These are phyloP conservation scores for Morinoia aosen DNA, from an alignment of 2,888 invertebrate genomes.

Conservation along the genomic window DNA sequence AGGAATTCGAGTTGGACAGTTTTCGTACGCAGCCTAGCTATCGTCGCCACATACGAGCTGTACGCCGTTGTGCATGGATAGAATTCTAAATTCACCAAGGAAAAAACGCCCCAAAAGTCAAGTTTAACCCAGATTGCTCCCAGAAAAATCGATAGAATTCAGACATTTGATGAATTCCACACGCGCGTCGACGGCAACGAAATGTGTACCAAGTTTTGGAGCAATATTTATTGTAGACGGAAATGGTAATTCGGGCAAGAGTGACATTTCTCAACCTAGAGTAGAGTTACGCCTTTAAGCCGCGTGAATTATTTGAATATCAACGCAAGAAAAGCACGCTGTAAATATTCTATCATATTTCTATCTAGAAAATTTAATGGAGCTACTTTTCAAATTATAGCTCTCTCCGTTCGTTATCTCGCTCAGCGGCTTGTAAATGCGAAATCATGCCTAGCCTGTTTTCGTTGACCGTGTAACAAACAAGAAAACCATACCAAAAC, in stretches of 20 bases:
- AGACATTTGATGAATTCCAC: not conserved
- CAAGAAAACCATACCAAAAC: too few species aligned
- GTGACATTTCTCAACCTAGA: not conserved
- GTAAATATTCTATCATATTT: not conserved
- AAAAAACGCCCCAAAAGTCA: not conserved
- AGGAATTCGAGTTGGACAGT: not conserved
- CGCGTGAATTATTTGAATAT: not conserved
- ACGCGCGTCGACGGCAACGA: not conserved
- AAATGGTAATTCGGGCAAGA: not conserved
- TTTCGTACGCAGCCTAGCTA: not conserved
- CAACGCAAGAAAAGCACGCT: not conserved
- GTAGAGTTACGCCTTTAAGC: not conserved
- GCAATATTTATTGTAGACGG: too few species aligned
- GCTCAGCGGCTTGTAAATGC: not conserved
- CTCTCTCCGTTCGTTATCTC: not conserved
- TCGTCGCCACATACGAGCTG: not conserved
- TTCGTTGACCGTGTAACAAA: too few species aligned
- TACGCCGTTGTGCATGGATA: too few species aligned
- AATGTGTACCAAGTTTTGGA: too few species aligned
- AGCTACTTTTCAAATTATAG: not conserved
- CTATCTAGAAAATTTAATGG: not conserved
- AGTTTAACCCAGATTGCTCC: not conserved
- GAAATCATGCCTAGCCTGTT: not conserved
- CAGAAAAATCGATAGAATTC: not conserved
- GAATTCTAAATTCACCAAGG: too few species aligned